phyloP scores from a whole-genome alignment of 23 tunicate genomes.

The Ciona savignyi region DNA sequence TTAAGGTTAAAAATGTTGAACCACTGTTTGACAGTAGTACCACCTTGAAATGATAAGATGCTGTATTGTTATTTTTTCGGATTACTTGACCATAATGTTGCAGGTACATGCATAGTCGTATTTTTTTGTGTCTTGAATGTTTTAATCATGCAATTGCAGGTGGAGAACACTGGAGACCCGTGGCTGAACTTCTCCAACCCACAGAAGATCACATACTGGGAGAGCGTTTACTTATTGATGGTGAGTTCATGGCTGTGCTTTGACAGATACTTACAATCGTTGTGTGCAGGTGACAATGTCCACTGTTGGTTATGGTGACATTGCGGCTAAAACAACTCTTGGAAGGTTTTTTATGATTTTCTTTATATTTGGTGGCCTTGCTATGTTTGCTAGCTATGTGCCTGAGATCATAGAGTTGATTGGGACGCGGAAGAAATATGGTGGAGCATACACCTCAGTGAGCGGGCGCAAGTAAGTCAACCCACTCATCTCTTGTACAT shows the following conservation, averaged over 20 bases:
- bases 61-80: too few species aligned
- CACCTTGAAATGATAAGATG: too few species aligned
- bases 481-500: too few species aligned
- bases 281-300: conserved; percentile 84
- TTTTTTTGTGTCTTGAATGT: too few species aligned
- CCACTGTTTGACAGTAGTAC: too few species aligned
- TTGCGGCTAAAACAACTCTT: conserved; percentile 78
- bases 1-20: too few species aligned
- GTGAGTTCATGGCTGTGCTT: conserved; percentile 58
- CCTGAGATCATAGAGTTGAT: conserved; percentile 95
- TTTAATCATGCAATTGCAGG: too few species aligned
- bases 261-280: not conserved
- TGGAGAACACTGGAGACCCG: conserved; percentile 93
- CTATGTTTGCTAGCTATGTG: conserved; percentile 95
- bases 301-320: conserved; percentile 94
- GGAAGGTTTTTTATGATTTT: conserved; percentile 91
- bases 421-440: conserved; percentile 85
- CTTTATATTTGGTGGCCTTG: conserved; percentile 94
- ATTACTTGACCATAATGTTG: too few species aligned
- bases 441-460: conserved; percentile 89
- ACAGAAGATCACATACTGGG: conserved; percentile 93
- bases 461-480: conserved; percentile 96
- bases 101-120: too few species aligned
- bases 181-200: conserved; percentile 76
- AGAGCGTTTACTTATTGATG: conserved; percentile 89